Base-by-base conservation (phyloP, 2,797 vertebrate genomes). In the Acanthurus tractus region DNA sequence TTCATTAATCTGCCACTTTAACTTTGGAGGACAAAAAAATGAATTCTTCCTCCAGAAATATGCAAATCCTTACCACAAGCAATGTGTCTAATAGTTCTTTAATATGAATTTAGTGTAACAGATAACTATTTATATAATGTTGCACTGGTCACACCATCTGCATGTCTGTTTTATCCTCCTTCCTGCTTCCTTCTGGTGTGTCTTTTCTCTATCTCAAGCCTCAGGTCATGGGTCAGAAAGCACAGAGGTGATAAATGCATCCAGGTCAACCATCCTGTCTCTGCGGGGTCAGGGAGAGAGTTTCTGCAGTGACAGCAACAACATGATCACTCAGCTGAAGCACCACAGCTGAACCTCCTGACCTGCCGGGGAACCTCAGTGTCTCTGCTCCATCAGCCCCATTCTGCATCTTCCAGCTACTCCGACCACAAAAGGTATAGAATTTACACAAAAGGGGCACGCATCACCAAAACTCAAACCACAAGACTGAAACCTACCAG, bases 241-340 rank as follows among this genome's bases (percentile, higher is more conserved):
- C 88, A 75, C 57, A 2, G 66, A 79, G 83, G 89, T 92, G 92
- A 93, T 92, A 91, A 92, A 93, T 91, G 86, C 90, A 92, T 93
- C 90, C 89, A 90, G 92, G 91, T 91, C 91, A 91, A 34, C 79
- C 81, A 83, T 87, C 84, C 82, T 79, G 85, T 88, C 87, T 83
- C 66, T 76, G 55, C 56, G 49, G 90, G 82, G 88, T 83, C 78
- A 63, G 70, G 46, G 82, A 71, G 81, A 69, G 72, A 18, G 46
- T 84, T 91, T 87, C 56, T 86, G 84, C 86, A 71, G 61, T 68
- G 83, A 90, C 91, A 88, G 88, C 88, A 87, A 82, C 84, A 92
- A 81, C 76, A 66, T 78, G 83, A 91, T 88, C 88, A 85, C 76
- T 90, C 83, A 86, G 75, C 82, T 83, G 81, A 65, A 83, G 81